These are phyloP conservation scores for Panthera tigris DNA, from an alignment of 2,113 vertebrate species.

Conservation along the genomic window DNA sequence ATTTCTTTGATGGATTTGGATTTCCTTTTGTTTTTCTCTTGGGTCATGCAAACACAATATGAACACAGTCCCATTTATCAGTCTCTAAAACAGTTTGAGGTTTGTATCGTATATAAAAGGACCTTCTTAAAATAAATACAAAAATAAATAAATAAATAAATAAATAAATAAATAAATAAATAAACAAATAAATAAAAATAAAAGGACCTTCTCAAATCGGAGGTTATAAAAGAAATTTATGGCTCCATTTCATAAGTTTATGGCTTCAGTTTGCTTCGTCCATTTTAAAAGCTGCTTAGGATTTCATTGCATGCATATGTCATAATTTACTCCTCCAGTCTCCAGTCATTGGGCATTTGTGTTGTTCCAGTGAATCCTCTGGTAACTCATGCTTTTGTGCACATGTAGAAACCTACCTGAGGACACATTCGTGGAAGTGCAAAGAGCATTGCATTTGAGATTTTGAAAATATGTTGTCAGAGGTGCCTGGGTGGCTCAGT, in stretches of 20 bases:
- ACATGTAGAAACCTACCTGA: neutral
- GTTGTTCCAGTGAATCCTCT: neutral
- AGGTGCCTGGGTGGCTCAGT: too few relatives aligned
- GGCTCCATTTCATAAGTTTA: conserved; percentile 52
- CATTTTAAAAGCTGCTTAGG: conserved; percentile 36
- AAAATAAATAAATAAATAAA: too few relatives aligned
- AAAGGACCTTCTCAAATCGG: conserved; percentile 41
- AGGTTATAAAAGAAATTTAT: conserved; percentile 61
- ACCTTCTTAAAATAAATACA: neutral
- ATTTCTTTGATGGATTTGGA: neutral
- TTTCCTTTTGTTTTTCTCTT: neutral
- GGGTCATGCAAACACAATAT: neutral
- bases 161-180: too few relatives aligned
- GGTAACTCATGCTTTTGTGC: neutral
- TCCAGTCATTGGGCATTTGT: neutral
- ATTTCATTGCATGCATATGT: neutral
- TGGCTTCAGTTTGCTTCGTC: conserved; percentile 27
- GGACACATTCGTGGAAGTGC: neutral
- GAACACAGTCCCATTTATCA: neutral
- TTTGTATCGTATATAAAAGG: conserved; percentile 25
- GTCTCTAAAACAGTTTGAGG: neutral
- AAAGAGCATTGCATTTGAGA: conserved; percentile 2
- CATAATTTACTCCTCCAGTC: neutral
- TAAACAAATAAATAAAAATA: neutral
- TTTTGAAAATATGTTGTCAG: neutral